phyloP scores from a whole-genome alignment of 2,113 vertebrate genomes.

The Notothenia coriiceps region DNA sequence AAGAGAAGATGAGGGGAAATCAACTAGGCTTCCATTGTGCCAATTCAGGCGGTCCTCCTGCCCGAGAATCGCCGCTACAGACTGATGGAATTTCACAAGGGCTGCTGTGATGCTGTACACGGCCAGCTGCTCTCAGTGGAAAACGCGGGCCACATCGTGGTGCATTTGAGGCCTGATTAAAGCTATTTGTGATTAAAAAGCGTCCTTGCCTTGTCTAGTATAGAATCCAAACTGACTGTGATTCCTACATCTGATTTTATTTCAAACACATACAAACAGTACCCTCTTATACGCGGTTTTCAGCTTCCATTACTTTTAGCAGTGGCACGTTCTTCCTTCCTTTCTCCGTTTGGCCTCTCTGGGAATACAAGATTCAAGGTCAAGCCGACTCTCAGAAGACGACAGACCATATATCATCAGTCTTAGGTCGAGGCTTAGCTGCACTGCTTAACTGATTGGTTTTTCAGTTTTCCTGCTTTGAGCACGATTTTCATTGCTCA shows the following conservation, averaged over 20 bases:
- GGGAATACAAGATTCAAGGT: too few species aligned
- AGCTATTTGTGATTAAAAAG: conserved; percentile 12
- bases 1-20: conserved; percentile 65
- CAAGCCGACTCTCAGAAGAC: too few species aligned
- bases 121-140: conserved; percentile 21
- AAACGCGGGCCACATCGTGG: neutral
- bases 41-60: too few species aligned
- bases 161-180: neutral
- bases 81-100: conserved; percentile 60
- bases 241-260: neutral
- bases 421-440: too few species aligned
- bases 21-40: conserved; percentile 64
- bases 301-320: conserved; percentile 99
- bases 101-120: conserved; percentile 37
- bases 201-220: neutral
- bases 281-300: conserved; percentile 98
- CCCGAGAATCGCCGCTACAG: conserved; percentile 70
- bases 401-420: too few species aligned
- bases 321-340: too few species aligned
- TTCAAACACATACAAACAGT: too few species aligned
- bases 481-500: too few species aligned
- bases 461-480: conserved; percentile 69
- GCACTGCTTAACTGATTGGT: too few species aligned
- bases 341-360: too few species aligned
- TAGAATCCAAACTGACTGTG: neutral